Percentiles rank a stretch among this genome's conserved stretches.
phyloP scores from a whole-genome alignment of 2,888 invertebrate genomes.

The Pharmacophagus antenor region DNA sequence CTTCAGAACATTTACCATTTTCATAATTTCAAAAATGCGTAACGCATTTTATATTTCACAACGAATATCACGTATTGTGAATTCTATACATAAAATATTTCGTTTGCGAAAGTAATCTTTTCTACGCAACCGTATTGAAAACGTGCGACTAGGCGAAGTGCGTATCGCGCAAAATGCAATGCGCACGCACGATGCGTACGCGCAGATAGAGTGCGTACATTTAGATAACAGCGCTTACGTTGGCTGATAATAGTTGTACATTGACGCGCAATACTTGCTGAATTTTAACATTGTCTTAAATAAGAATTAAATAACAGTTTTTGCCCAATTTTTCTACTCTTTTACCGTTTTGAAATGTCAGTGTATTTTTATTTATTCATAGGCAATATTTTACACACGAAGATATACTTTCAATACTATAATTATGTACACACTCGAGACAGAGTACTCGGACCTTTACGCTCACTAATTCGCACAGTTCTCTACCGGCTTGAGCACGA shows the following conservation, averaged over 20 bases:
- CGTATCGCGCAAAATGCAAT: conserved; percentile 70
- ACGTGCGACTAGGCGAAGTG: conserved; percentile 57
- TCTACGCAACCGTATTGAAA: conserved; percentile 56
- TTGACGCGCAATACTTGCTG: conserved; percentile 51
- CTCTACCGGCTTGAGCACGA: conserved; percentile 48
- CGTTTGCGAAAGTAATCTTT: conserved; percentile 70
- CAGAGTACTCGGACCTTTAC: conserved; percentile 49
- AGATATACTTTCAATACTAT: too few relatives aligned
- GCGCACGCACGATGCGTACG: conserved; percentile 65
- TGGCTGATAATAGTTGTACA: conserved; percentile 53
- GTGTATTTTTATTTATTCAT: neutral
- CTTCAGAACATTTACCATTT: conserved; percentile 34
- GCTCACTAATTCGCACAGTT: conserved; percentile 55
- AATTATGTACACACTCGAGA: conserved; percentile 30
- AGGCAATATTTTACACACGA: neutral
- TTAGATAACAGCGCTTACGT: conserved; percentile 54
- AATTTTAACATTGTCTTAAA: conserved; percentile 35
- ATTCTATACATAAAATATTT: conserved; percentile 58
- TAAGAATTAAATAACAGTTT: too few relatives aligned
- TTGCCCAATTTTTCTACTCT: too few relatives aligned
- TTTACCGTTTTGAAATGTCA: too few relatives aligned
- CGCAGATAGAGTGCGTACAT: conserved; percentile 68
- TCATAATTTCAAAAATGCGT: conserved; percentile 66
- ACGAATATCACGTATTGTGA: conserved; percentile 69
- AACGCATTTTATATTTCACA: conserved; percentile 64